Evolutionary conservation across 92 coral and sea anemone genomes (phyloP), one percentile per base, ranked within the genome.

Genomic region (Siderastrea radians): DNA sequence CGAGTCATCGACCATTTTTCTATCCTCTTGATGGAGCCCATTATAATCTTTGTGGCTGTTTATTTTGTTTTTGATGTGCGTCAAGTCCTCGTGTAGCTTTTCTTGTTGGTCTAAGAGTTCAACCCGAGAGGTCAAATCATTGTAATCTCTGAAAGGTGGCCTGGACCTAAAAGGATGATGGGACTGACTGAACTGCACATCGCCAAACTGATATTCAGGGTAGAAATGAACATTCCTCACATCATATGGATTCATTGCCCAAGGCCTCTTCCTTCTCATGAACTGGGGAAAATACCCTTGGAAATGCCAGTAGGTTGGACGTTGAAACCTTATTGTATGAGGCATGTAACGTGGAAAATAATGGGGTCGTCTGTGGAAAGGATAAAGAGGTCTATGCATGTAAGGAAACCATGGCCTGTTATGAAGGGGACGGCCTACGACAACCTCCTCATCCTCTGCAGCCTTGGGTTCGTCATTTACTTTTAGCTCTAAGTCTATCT

Each of bases 211-310:
- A 45, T 81, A 81, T 68, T 81, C 85, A 38, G 85, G 85, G 43
- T 68, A 81, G 65, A 13, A 58, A n/a, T 52, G 85, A 43, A 67
- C n/a, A 54, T 68, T 81, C 53, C 65, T 67, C 38, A 44, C 7
- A 55, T 68, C 76, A 52, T n/a, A 67, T 19, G 85, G 85, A 52
- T 68, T 52, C 75, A 67, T 67, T 54, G 49, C 49, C 85, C 85
- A 81, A 38, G 85, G 65, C 44, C 13, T 14, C 65, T 54, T 68
- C 64, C 49, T 15, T 43, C 75, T 43, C 76, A 81, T n/a, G 26
- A 63, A 67, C 38, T 81, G 65, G 19, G 85, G 85, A 5, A 67
- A 81, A 44, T 81, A 81, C 3, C 85, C 85, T 44, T 81, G 85
- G 26, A 81, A 81, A 5, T 47, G 64, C 85, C 85, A 81, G 52